Evolutionary conservation across 2,797 vertebrate species (phyloP).

Genomic region (Salmo trutta): DNA sequence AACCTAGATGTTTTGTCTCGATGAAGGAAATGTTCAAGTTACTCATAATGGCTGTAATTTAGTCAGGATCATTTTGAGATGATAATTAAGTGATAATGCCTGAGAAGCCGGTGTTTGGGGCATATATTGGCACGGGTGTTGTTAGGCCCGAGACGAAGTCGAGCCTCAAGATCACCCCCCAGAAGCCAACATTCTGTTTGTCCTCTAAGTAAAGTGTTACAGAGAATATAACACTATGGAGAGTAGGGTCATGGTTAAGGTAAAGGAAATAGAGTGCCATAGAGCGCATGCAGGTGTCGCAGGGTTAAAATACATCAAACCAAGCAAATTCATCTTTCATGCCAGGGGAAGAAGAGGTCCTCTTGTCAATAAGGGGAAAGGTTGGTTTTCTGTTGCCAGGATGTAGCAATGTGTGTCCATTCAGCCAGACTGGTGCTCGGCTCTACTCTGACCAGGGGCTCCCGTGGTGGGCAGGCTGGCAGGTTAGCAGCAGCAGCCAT

Average conservation of each 20-base stretch:
- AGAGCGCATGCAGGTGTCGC: constrained; percentile 11
- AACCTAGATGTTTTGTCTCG: constrained; percentile 14
- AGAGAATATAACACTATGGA: background rate
- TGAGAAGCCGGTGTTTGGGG: background rate
- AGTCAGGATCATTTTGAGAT: background rate
- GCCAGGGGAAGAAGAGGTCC: constrained; percentile 1
- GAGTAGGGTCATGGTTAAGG: background rate
- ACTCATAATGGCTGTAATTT: background rate
- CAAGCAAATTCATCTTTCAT: constrained; percentile 42
- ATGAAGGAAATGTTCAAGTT: background rate
- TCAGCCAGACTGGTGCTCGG: constrained; percentile 20
- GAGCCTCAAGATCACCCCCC: too few species aligned
- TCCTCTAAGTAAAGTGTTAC: background rate
- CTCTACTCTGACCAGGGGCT: background rate
- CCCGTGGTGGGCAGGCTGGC: background rate
- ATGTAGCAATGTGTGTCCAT: constrained; percentile 28
- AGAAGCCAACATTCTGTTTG: too few species aligned
- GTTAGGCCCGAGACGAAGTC: too few species aligned
- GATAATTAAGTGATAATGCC: background rate
- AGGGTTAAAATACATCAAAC: constrained; percentile 27
- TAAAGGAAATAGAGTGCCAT: background rate
- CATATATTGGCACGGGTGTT: background rate
- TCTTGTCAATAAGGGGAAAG: constrained; percentile 12
- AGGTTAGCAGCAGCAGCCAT: background rate
- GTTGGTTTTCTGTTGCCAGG: constrained; percentile 22